phyloP scores from a whole-genome alignment of 2,113 vertebrate species.

The Ciconia stormi region DNA sequence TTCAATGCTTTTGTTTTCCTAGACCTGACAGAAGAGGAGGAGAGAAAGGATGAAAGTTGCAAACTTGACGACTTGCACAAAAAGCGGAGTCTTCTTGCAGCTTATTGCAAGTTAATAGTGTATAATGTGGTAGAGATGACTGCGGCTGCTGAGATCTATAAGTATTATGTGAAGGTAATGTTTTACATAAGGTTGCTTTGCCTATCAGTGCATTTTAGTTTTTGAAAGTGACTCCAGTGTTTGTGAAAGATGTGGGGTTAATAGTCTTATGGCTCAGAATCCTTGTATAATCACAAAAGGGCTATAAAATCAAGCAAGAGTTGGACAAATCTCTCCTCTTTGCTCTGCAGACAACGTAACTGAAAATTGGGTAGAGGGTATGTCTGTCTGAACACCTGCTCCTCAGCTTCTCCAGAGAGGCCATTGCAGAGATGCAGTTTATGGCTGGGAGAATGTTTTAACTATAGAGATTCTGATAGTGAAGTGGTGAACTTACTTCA shows the following conservation, averaged over 20 bases:
- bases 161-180: conserved; percentile 87
- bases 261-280: background rate
- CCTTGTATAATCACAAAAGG: background rate
- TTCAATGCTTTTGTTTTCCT: conserved; percentile 9
- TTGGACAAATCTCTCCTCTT: background rate
- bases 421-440: background rate
- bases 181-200: background rate
- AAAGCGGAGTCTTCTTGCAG: conserved; percentile 82
- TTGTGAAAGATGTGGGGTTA: background rate
- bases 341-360: background rate
- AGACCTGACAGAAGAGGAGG: conserved; percentile 53
- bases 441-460: background rate
- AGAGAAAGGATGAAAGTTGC: conserved; percentile 57
- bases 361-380: background rate
- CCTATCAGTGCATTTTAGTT: background rate
- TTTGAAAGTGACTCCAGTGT: background rate
- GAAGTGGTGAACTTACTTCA: background rate
- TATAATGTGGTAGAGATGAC: conserved; percentile 86
- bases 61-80: conserved; percentile 78
- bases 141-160: conserved; percentile 84
- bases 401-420: background rate
- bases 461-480: background rate
- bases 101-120: conserved; percentile 87
- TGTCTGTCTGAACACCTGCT: background rate
- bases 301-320: background rate